These are phyloP conservation scores for Spilarctia lutea DNA, from an alignment of 2,888 invertebrate genomes.

Conservation along the genomic window DNA sequence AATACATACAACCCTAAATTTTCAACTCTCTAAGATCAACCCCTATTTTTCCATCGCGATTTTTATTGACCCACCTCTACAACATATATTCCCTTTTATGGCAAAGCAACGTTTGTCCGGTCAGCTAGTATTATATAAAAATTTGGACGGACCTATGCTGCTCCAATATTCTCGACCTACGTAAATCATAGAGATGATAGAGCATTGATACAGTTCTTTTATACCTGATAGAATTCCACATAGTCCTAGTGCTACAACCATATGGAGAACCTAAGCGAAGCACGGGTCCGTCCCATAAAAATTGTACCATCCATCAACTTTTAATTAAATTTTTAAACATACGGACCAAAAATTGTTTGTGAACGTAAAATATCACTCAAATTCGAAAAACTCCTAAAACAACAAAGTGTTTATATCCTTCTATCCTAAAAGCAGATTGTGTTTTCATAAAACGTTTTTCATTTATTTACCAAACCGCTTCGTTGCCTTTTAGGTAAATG, in stretches of 20 bases:
- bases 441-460: slow-evolving; percentile 50
- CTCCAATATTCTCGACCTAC: too few species aligned
- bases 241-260: too few species aligned
- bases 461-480: slow-evolving; percentile 51
- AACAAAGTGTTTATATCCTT: slow-evolving; percentile 20
- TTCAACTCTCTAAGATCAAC: too few species aligned
- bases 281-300: background rate
- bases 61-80: too few species aligned
- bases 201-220: too few species aligned
- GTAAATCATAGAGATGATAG: too few species aligned
- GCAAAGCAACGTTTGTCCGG: too few species aligned
- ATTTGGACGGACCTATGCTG: background rate
- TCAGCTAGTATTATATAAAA: background rate
- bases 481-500: slow-evolving; percentile 43
- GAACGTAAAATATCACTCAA: slow-evolving; percentile 16
- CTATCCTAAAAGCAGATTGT: slow-evolving; percentile 36
- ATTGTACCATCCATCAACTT: slow-evolving; percentile 10
- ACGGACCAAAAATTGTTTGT: slow-evolving; percentile 2
- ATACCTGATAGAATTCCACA: too few species aligned
- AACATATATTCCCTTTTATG: too few species aligned
- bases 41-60: too few species aligned
- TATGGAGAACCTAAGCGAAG: too few species aligned
- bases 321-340: slow-evolving; percentile 11
- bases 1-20: too few species aligned
- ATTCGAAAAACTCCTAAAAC: slow-evolving; percentile 19